Percentiles rank a stretch among this genome's conserved stretches.
Evolutionary conservation across 1,140 invertebrate genomes (phyloP).

Genomic region (Drosophila carrolli): DNA sequence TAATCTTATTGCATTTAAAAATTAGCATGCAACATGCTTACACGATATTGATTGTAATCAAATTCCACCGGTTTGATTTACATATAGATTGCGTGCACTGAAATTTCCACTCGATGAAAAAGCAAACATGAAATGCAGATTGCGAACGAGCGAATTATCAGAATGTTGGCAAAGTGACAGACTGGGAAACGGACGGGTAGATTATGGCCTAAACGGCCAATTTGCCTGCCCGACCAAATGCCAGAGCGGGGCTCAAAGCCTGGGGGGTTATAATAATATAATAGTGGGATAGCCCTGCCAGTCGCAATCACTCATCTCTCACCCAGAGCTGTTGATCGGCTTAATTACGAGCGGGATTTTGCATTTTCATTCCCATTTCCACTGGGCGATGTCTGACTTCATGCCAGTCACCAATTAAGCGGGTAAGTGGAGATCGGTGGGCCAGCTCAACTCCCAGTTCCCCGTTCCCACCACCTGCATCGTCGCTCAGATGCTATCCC

Average conservation of each 20-base stretch:
- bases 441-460: background rate
- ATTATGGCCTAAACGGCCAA: slow-evolving; percentile 19
- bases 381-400: slow-evolving; percentile 23
- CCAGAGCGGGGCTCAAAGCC: no score
- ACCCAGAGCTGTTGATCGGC: slow-evolving; percentile 34
- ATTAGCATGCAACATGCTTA: slow-evolving; percentile 1
- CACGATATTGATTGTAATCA: background rate
- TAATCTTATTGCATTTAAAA: background rate
- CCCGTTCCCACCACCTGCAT: no score
- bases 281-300: slow-evolving; percentile 1
- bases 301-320: slow-evolving; percentile 27
- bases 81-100: slow-evolving; percentile 21
- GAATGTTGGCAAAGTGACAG: background rate
- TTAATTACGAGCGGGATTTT: slow-evolving; percentile 48
- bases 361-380: slow-evolving; percentile 36
- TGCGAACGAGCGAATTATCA: background rate
- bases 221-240: slow-evolving; percentile 1
- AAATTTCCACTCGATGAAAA: slow-evolving; percentile 1
- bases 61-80: background rate
- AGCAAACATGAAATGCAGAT: slow-evolving; percentile 4
- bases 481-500: no score
- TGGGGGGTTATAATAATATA: background rate
- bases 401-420: slow-evolving; percentile 61
- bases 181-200: slow-evolving; percentile 6
- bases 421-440: slow-evolving; percentile 41